These are phyloP conservation scores for Cepaea nemoralis DNA, from an alignment of 1,140 invertebrate genomes.

Conservation along the genomic window DNA sequence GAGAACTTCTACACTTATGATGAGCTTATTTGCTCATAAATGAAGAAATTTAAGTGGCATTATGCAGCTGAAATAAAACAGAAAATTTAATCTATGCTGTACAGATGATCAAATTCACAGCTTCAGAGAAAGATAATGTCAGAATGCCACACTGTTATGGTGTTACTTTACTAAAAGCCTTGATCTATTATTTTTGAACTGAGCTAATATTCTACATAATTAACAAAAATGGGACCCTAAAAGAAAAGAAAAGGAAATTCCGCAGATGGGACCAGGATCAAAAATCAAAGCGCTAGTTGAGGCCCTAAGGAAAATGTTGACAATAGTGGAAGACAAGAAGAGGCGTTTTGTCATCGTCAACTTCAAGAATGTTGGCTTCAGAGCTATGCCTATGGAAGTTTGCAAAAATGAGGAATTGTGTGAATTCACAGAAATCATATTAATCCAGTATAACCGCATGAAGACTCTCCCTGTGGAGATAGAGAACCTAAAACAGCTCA, in stretches of 20 bases:
- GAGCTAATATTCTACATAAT: no score
- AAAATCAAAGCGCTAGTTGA: conserved; percentile 64
- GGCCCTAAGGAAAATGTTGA: conserved; percentile 54
- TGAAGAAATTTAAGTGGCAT: no score
- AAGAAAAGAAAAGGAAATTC: conserved; percentile 51
- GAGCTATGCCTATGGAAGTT: conserved; percentile 62
- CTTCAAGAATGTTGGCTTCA: conserved; percentile 59
- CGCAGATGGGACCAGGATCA: conserved; percentile 66
- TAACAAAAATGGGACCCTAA: conserved; percentile 37
- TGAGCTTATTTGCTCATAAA: no score
- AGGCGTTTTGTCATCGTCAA: conserved; percentile 49
- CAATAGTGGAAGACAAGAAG: conserved; percentile 47
- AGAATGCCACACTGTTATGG: no score
- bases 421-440: conserved; percentile 51
- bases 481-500: conserved; percentile 54
- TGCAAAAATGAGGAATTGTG: conserved; percentile 68
- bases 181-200: no score
- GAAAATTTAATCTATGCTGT: no score
- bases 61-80: no score
- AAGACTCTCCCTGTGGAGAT: conserved; percentile 67
- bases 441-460: conserved; percentile 63
- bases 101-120: no score
- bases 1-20: no score
- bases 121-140: no score
- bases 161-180: no score